Evolutionary conservation across 2,113 vertebrate species (phyloP).

Genomic region (Pomatostomus ruficeps): DNA sequence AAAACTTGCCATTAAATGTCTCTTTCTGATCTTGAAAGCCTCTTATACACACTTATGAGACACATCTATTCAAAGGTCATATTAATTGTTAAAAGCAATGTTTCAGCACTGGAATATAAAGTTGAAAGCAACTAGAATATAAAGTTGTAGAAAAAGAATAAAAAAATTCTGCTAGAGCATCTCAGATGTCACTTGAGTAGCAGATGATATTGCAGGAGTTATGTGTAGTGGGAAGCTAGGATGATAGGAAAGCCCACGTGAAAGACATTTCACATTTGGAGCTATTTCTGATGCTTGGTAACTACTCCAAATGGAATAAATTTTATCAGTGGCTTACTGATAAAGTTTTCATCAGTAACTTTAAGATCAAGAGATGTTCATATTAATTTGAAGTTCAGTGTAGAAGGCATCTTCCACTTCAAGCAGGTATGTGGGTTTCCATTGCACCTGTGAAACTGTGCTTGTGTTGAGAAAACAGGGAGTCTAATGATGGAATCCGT

Average conservation of each 20-base stretch:
- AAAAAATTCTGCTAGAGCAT: neutral
- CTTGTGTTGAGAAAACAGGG: neutral
- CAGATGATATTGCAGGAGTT: neutral
- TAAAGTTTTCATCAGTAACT: neutral
- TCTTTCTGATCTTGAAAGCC: conserved; percentile 34
- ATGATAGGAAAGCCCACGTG: neutral
- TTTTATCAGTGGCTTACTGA: neutral
- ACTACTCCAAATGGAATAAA: neutral
- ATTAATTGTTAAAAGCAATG: neutral
- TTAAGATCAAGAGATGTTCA: neutral
- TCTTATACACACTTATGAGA: neutral
- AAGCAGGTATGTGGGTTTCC: neutral
- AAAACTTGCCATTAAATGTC: conserved; percentile 6
- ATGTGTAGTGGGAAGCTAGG: neutral
- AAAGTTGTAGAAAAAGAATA: neutral
- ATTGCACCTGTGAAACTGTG: neutral
- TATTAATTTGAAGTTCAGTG: neutral
- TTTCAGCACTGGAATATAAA: neutral
- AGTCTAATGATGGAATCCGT: neutral
- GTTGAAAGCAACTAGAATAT: neutral
- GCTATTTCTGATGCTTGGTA: neutral
- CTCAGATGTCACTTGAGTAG: neutral
- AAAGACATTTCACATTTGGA: neutral
- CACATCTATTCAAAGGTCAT: neutral
- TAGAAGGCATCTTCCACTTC: neutral